A percentile compares a stretch with the other conserved stretches of the same genome.
These are phyloP conservation scores for Percopsis transmontana DNA, from an alignment of 2,113 vertebrate genomes.

Conservation along the genomic window DNA sequence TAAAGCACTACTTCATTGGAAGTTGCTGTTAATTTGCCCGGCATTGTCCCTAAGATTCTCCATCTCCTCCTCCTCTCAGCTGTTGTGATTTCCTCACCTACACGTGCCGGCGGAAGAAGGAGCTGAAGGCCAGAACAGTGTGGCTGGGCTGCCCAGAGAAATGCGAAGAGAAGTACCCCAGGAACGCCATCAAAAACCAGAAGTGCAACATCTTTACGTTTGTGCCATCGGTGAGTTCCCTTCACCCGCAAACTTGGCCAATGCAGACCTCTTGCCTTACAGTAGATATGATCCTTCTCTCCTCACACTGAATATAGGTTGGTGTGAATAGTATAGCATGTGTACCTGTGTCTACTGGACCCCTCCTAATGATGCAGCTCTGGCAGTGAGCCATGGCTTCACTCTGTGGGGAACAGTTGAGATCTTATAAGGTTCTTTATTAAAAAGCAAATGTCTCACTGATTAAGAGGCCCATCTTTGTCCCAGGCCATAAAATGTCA, in stretches of 20 bases:
- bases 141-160: conserved; percentile 98
- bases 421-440: conserved; percentile 68
- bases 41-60: background rate
- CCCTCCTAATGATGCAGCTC: conserved; percentile 8
- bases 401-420: conserved; percentile 34
- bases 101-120: conserved; percentile 87
- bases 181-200: conserved; percentile 96
- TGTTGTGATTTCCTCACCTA: conserved; percentile 90
- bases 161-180: conserved; percentile 95
- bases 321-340: conserved; percentile 12
- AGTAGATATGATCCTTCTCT: background rate
- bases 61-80: conserved; percentile 70
- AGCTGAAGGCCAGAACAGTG: conserved; percentile 91
- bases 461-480: conserved; percentile 67
- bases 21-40: background rate
- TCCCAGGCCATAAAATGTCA: conserved; percentile 75
- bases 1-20: background rate
- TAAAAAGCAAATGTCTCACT: conserved; percentile 70
- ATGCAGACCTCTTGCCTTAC: background rate
- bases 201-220: conserved; percentile 98
- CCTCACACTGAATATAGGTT: conserved; percentile 6
- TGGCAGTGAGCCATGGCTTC: conserved; percentile 32
- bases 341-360: conserved; percentile 1
- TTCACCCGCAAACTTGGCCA: too few species aligned
- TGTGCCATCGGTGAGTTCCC: conserved; percentile 91